Evolutionary conservation across 2,113 vertebrate genomes (phyloP), one percentile per base, ranked within the genome.

Genomic region (Procavia capensis): DNA sequence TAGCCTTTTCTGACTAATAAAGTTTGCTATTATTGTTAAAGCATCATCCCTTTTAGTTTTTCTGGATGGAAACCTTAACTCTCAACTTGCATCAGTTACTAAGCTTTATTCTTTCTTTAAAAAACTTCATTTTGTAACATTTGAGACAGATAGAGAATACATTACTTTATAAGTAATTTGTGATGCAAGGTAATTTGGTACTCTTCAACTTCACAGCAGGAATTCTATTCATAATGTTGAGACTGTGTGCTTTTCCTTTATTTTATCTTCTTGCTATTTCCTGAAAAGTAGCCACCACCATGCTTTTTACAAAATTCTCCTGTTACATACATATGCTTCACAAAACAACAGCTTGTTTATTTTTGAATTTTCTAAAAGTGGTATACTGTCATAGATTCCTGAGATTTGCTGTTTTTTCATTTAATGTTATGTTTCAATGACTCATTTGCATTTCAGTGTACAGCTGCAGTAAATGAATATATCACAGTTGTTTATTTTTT

Each of bases 321-420:
- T 31, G 63, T 85, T 36, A 57, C 19, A 36, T 5, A 54, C 20
- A 10, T 70, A 54, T 74, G 24, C 36, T 74, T 89, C 24, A 17
- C 72, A 45, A 45, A 84, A 43, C 63, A 43, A 63, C 54, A 80
- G 45, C 24, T 31, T 31, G 25, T n/a, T 79, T 54, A 54, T 90
- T 90, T 89, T 57, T 5, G 20, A 90, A 57, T 81, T 90, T 93
- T 81, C 81, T 64, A 47, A 85, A 90, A 90, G 45, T 45, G 45
- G 9, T 64, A n/a, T 81, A 66, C 57, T 80, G 17, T 50, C 84
- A 31, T 39, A 70, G 50, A 57, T 89, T 85, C 25, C 80, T 74
- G 54, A 54, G 43, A 74, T 81, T 89, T 66, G 43, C 86, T 81
- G 90, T 43, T 74, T 57, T 57, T 75, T 85, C 34, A 75, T 11